Base-by-base conservation (phyloP, 1,140 invertebrate genomes). In the Hylyphantes graminicola region DNA sequence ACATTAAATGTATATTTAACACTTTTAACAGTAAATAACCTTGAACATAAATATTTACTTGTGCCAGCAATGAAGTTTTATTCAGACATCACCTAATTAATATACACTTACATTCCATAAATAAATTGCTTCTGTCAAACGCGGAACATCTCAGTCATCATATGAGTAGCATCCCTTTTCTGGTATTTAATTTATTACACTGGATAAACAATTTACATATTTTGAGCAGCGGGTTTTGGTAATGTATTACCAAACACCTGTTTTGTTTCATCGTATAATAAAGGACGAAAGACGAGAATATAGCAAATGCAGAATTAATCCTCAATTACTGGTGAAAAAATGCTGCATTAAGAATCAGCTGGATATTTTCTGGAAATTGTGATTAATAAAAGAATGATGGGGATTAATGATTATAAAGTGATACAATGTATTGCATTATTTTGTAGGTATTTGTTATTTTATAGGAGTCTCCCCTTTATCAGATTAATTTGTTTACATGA, bases 331-430 rank as follows among this genome's bases (percentile, higher is more conserved):
- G 61, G 6, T 15, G 50, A 51, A 78, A 65, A 78, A 67, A 55
- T 55, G 4, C 7, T 59, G 13, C 51, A 13, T 5, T 1, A 9
- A 13, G 19, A 11, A n/a, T 51, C 51, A 51, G 15, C 0, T 53
- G 50, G 54, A 70, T 53, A n/a, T 50, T 15, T 76, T 70, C 35
- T 11, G 48, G 48, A 50, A 68, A 70, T 57, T 21, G 10, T 55
- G 67, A 81, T 81, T 73, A 81, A 81, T 81, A 73, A 73, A n/a
- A 50, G 68, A 57, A 54, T 81, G 63, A 73, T 73, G 12, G 53
- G 55, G 17, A 64, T 78, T 65, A 67, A 78, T 78, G 76, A 35
- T 78, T 54, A 19, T 12, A 13, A 21, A 81, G 19, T 81, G 68
- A 70, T 80, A 50, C 51, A 80, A 80, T 35, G 35, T 35, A 35